phyloP scores from a whole-genome alignment of 2,888 invertebrate genomes.

The Pemphredon lugubris region DNA sequence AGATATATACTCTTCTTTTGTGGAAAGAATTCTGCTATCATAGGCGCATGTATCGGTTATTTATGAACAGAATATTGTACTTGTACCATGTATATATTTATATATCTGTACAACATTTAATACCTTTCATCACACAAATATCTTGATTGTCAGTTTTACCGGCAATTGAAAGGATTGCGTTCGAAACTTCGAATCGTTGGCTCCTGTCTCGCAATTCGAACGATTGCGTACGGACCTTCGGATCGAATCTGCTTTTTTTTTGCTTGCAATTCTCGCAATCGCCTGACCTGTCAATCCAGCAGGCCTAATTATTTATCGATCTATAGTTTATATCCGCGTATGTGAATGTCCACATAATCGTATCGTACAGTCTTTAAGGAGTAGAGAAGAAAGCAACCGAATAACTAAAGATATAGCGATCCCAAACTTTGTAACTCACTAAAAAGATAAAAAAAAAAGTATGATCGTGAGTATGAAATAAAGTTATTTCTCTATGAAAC shows the following conservation, averaged over 20 bases:
- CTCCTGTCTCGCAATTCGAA: no score
- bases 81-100: slow-evolving; percentile 72
- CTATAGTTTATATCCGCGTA: slow-evolving; percentile 61
- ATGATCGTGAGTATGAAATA: slow-evolving; percentile 66
- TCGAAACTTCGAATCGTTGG: slow-evolving; percentile 14
- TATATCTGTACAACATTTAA: slow-evolving; percentile 69
- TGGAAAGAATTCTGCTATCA: slow-evolving; percentile 67
- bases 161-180: slow-evolving; percentile 48
- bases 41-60: slow-evolving; percentile 76
- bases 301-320: slow-evolving; percentile 56
- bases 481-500: slow-evolving; percentile 69
- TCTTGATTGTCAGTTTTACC: slow-evolving; percentile 55
- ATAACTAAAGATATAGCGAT: slow-evolving; percentile 66
- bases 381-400: slow-evolving; percentile 54
- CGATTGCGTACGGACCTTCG: no score
- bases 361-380: slow-evolving; percentile 65
- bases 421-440: slow-evolving; percentile 71
- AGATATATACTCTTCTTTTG: slow-evolving; percentile 64
- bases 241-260: no score
- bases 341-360: slow-evolving; percentile 56
- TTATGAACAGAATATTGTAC: slow-evolving; percentile 76
- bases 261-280: slow-evolving; percentile 49
- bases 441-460: slow-evolving; percentile 31
- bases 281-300: slow-evolving; percentile 50
- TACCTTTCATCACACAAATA: slow-evolving; percentile 67